Evolutionary conservation across 2,797 vertebrate genomes (phyloP).

Genomic region (Apogon talboti): DNA sequence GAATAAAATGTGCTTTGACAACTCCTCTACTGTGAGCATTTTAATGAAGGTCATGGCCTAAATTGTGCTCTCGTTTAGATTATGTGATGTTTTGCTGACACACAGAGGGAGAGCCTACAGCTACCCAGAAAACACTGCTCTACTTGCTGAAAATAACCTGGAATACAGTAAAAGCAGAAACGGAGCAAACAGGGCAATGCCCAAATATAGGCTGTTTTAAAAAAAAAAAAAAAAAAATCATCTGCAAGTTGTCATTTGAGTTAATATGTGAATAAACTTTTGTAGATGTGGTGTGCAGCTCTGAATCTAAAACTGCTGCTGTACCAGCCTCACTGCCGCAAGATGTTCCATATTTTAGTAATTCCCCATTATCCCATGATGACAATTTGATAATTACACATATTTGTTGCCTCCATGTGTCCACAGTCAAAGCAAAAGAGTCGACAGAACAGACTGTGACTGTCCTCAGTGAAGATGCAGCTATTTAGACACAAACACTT

Average conservation of each 20-base stretch:
- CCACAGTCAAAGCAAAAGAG: conserved; percentile 5
- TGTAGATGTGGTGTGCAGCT: not conserved
- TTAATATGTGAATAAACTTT: not conserved
- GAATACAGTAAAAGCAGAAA: conserved; percentile 31
- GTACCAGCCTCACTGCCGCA: not conserved
- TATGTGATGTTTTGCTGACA: conserved; percentile 20
- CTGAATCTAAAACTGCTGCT: not conserved
- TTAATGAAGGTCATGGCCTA: conserved; percentile 46
- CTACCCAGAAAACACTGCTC: conserved; percentile 45
- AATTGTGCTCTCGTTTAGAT: conserved; percentile 36
- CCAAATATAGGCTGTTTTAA: conserved; percentile 36
- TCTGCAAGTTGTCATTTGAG: not conserved
- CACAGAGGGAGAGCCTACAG: conserved; percentile 17
- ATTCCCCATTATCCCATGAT: conserved; percentile 46
- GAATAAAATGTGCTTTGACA: conserved; percentile 18
- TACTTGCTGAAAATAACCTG: conserved; percentile 64
- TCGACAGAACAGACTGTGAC: not conserved
- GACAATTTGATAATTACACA: conserved; percentile 56
- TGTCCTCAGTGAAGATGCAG: not conserved
- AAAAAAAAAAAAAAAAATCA: conserved; percentile 29
- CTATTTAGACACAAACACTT: not conserved
- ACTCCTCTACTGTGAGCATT: not conserved
- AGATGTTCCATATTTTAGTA: conserved; percentile 14
- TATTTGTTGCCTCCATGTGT: conserved; percentile 33
- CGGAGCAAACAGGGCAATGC: conserved; percentile 2